Conservation (phyloP, 2,113 vertebrate genomes). For the Phycodurus eques region DNA sequence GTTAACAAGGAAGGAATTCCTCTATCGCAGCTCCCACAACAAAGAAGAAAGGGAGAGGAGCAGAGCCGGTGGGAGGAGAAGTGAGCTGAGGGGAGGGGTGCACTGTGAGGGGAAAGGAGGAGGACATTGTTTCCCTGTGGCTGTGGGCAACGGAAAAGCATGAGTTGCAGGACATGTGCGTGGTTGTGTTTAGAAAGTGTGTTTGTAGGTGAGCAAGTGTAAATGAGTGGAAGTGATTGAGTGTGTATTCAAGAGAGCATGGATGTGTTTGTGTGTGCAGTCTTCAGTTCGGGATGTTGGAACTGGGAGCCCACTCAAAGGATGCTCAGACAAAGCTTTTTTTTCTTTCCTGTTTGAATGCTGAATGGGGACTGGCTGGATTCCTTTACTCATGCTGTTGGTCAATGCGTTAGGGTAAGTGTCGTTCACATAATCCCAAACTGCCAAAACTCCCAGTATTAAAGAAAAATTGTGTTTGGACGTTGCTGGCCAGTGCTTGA, state of each 20-base stretch:
- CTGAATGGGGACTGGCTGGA: conserved; percentile 65
- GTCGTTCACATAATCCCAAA: conserved; percentile 54
- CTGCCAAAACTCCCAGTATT: conserved; percentile 47
- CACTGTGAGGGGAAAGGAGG: conserved; percentile 57
- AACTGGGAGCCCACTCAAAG: conserved; percentile 61
- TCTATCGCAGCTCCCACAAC: conserved; percentile 73
- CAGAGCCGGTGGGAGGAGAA: conserved; percentile 69
- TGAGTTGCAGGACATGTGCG: conserved; percentile 72
- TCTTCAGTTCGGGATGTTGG: conserved; percentile 57
- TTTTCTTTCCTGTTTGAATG: conserved; percentile 65
- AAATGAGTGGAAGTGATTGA: conserved; percentile 57
- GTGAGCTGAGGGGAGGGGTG: conserved; percentile 64
- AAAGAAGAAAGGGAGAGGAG: conserved; percentile 76
- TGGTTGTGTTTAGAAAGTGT: conserved; percentile 63
- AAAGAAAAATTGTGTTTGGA: conserved; percentile 32
- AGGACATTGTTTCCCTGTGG: conserved; percentile 79
- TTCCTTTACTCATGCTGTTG: conserved; percentile 69
- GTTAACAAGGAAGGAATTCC: conserved; percentile 75
- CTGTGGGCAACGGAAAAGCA: conserved; percentile 78
- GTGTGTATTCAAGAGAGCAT: conserved; percentile 35
- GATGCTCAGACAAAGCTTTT: conserved; percentile 73
- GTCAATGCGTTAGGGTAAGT: conserved; percentile 70
- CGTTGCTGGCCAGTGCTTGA: conserved; percentile 41
- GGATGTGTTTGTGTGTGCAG: conserved; percentile 43
- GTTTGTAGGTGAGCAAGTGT: conserved; percentile 63